Percentiles rank a stretch among this genome's conserved stretches.
These are phyloP conservation scores for Eulacestoma nigropectus DNA, from an alignment of 2,113 vertebrate species.

Conservation along the genomic window DNA sequence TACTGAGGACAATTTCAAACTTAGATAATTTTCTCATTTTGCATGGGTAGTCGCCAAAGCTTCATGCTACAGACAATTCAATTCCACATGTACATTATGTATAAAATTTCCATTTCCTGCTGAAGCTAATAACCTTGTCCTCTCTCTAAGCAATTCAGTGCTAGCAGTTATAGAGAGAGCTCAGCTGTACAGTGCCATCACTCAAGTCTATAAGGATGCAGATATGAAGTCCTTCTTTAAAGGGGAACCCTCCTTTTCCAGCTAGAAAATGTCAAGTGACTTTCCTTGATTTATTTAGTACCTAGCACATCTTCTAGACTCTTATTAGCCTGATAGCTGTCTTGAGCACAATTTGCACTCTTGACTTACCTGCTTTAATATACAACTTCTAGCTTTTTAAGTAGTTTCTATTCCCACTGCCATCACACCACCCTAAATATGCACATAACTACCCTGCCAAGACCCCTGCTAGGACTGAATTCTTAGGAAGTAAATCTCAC, in stretches of 20 bases:
- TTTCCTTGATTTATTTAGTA: slow-evolving; percentile 17
- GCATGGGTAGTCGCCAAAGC: slow-evolving; percentile 62
- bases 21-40: slow-evolving; percentile 67
- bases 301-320: background rate
- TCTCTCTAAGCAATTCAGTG: slow-evolving; percentile 27
- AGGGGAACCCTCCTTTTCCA: slow-evolving; percentile 36
- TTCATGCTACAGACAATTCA: slow-evolving; percentile 64
- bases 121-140: slow-evolving; percentile 68
- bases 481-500: slow-evolving; percentile 8
- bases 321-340: slow-evolving; percentile 1
- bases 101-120: slow-evolving; percentile 65
- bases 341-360: background rate
- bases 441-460: background rate
- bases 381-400: background rate
- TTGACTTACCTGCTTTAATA: background rate
- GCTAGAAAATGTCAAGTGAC: slow-evolving; percentile 46
- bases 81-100: slow-evolving; percentile 64
- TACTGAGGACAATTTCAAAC: slow-evolving; percentile 63
- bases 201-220: background rate
- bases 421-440: background rate
- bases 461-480: background rate
- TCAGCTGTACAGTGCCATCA: background rate
- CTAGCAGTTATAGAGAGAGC: slow-evolving; percentile 49
- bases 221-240: slow-evolving; percentile 8
- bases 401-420: background rate